These are phyloP conservation scores for Leptobrachium ailaonicum DNA, from an alignment of 2,113 vertebrate genomes.

Conservation along the genomic window DNA sequence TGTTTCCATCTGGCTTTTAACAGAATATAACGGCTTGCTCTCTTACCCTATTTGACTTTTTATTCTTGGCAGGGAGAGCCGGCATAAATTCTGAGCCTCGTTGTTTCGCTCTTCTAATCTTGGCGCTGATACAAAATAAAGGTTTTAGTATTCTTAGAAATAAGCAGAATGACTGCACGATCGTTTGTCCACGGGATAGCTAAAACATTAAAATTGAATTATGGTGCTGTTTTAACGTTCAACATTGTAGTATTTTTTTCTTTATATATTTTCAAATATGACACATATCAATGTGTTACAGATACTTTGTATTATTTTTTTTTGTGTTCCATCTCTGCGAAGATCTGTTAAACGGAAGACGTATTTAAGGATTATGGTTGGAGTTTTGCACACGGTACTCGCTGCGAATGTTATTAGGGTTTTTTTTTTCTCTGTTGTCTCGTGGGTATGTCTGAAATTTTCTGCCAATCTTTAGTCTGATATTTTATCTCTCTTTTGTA, in stretches of 20 bases:
- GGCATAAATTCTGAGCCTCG: conserved; percentile 15
- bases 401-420: conserved; percentile 7
- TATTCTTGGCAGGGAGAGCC: conserved; percentile 22
- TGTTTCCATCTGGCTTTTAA: conserved; percentile 42
- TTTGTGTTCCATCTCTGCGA: neutral
- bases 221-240: neutral
- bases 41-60: conserved; percentile 41
- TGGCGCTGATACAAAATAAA: conserved; percentile 35
- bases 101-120: conserved; percentile 13
- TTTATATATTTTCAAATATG: neutral
- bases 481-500: conserved; percentile 33
- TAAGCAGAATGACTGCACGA: conserved; percentile 9
- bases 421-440: conserved; percentile 1
- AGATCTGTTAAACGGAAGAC: neutral
- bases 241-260: neutral
- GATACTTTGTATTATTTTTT: too few relatives aligned
- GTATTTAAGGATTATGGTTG: conserved; percentile 9
- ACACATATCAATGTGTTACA: neutral
- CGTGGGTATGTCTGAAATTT: conserved; percentile 14
- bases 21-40: conserved; percentile 23
- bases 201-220: neutral
- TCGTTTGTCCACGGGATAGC: neutral
- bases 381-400: neutral
- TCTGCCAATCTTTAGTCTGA: conserved; percentile 29
- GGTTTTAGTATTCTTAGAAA: conserved; percentile 29